Percentiles rank a stretch among this genome's conserved stretches.
Evolutionary conservation across 1,140 invertebrate species (phyloP).

Genomic region (Saccostrea glomerata): DNA sequence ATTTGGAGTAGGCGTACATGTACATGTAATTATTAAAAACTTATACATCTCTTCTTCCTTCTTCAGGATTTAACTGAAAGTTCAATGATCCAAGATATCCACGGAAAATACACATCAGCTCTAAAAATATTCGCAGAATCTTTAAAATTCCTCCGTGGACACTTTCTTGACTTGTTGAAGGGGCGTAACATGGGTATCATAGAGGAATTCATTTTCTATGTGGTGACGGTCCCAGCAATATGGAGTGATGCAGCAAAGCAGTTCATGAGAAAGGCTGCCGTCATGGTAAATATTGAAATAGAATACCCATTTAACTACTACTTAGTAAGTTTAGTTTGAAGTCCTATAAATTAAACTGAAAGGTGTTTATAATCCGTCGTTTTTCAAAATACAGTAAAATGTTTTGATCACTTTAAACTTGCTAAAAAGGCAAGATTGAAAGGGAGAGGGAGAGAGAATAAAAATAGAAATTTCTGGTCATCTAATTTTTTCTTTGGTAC

Average conservation of each 20-base stretch:
- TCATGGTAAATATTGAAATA: not conserved
- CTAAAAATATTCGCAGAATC: constrained; percentile 24
- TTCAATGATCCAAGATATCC: not conserved
- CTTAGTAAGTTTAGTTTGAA: no score
- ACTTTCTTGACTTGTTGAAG: not conserved
- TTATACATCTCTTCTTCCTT: not conserved
- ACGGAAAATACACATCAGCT: not conserved
- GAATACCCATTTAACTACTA: not conserved
- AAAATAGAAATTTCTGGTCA: no score
- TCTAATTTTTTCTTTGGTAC: no score
- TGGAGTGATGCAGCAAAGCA: constrained; percentile 26
- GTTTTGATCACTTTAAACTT: not conserved
- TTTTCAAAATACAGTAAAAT: not conserved
- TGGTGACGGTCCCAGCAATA: not conserved
- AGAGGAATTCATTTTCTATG: not conserved
- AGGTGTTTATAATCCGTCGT: no score
- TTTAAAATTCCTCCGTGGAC: not conserved
- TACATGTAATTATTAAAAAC: no score
- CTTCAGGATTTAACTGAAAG: not conserved
- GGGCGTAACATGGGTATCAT: not conserved
- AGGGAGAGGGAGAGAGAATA: no score
- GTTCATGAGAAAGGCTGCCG: constrained; percentile 12
- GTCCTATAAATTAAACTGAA: no score
- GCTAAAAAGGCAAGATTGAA: no score
- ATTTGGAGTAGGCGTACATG: no score